Evolutionary conservation across 2,888 invertebrate species (phyloP).

Genomic region (Gymnoscelis rufifasciata): DNA sequence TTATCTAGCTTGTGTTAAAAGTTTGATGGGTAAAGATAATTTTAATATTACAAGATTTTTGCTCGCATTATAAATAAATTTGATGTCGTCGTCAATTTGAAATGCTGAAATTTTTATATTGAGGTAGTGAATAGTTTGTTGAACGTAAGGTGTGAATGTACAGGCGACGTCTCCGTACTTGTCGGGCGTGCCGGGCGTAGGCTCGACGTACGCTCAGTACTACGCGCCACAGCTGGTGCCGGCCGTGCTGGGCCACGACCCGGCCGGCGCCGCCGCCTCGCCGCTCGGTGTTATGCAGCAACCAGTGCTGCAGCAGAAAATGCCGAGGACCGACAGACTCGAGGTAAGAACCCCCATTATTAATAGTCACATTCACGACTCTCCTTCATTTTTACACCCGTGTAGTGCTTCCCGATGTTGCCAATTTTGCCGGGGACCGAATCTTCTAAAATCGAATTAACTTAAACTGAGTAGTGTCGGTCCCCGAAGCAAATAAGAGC

Average conservation of each 20-base stretch:
- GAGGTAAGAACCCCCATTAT: conserved; percentile 85
- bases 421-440: conserved; percentile 58
- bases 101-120: conserved; percentile 3
- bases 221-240: conserved; percentile 94
- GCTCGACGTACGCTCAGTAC: conserved; percentile 94
- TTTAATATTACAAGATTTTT: background rate
- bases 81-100: background rate
- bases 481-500: conserved; percentile 53
- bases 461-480: conserved; percentile 36
- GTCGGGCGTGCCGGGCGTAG: conserved; percentile 93
- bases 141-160: conserved; percentile 34
- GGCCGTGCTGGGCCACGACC: conserved; percentile 93
- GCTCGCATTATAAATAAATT: conserved; percentile 16
- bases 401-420: conserved; percentile 63
- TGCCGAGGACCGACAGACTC: conserved; percentile 96
- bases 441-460: background rate
- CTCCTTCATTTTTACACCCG: conserved; percentile 37
- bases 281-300: conserved; percentile 92
- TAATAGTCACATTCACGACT: conserved; percentile 28
- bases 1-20: conserved; percentile 50
- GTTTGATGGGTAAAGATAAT: background rate
- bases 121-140: conserved; percentile 6
- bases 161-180: conserved; percentile 95
- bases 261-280: conserved; percentile 85
- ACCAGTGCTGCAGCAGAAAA: conserved; percentile 94